Percentiles rank a stretch among this genome's conserved stretches.
phyloP scores from a whole-genome alignment of 2,797 vertebrate genomes.

The Poliocrania exsul region DNA sequence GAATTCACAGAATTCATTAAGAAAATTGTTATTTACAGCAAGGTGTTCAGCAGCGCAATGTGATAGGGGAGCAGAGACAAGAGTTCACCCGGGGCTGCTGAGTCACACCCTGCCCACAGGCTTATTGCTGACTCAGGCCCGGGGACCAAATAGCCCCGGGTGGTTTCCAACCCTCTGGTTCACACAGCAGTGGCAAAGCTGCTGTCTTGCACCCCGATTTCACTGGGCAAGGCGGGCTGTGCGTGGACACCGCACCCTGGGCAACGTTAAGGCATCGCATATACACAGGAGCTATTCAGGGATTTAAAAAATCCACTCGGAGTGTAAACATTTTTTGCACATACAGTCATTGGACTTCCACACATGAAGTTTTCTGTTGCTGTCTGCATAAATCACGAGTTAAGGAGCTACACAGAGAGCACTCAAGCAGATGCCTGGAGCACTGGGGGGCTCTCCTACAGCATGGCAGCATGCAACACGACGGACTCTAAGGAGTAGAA shows the following conservation, averaged over 20 bases:
- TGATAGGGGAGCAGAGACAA: constrained; percentile 32
- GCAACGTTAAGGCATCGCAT: constrained; percentile 51
- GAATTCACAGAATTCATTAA: constrained; percentile 83
- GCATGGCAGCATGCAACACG: constrained; percentile 67
- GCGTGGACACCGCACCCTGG: background rate
- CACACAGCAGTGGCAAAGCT: background rate
- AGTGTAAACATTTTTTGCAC: constrained; percentile 27
- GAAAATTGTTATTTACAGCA: constrained; percentile 54
- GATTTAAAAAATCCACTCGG: background rate
- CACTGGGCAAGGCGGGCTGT: background rate
- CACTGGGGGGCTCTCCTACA: constrained; percentile 53
- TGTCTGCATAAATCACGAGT: constrained; percentile 53
- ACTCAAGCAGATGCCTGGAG: constrained; percentile 36
- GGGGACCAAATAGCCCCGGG: background rate
- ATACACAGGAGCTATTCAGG: background rate
- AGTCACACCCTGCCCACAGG: background rate
- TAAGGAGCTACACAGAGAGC: constrained; percentile 56
- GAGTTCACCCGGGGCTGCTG: background rate
- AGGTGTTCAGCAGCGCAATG: constrained; percentile 43
- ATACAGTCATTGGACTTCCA: background rate
- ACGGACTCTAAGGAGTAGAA: constrained; percentile 42
- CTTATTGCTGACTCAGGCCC: constrained; percentile 71
- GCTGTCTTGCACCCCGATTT: background rate
- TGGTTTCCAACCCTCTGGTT: background rate
- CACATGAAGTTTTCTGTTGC: background rate